These are phyloP conservation scores for Cladorhizidae sp. DNA, from an alignment of 37 sponge, comb jelly and placozoan genomes.

Conservation along the genomic window DNA sequence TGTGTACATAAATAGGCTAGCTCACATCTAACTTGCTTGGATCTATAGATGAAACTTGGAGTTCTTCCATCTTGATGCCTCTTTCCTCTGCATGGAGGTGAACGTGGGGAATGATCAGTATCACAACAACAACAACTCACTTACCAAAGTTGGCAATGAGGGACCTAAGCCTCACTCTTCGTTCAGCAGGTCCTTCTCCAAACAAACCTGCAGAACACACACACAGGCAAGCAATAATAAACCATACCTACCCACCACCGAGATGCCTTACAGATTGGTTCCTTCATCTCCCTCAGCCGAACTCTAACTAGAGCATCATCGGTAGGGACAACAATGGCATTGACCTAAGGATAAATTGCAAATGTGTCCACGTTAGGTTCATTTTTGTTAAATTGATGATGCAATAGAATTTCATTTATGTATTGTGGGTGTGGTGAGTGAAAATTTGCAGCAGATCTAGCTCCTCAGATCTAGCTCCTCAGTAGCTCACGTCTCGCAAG, in stretches of 20 bases:
- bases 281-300: conserved; percentile 72
- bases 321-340: conserved; percentile 84
- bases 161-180: conserved; percentile 83
- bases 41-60: neutral
- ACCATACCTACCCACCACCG: neutral
- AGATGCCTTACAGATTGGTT: conserved; percentile 80
- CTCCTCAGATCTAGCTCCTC: too few relatives aligned
- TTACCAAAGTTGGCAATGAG: conserved; percentile 71
- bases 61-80: neutral
- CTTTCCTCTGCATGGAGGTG: neutral
- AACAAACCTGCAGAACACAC: conserved; percentile 72
- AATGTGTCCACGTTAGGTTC: too few relatives aligned
- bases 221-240: neutral
- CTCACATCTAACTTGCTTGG: conserved; percentile 10
- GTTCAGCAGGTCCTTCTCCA: conserved; percentile 97
- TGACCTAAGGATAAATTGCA: conserved; percentile 58
- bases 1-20: too few relatives aligned
- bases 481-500: too few relatives aligned
- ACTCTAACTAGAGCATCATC: conserved; percentile 87
- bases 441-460: too few relatives aligned
- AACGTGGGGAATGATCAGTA: neutral
- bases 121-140: neutral
- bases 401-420: too few relatives aligned
- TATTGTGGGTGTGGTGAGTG: too few relatives aligned
- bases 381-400: too few relatives aligned